phyloP scores from a whole-genome alignment of 1,140 invertebrate species.

The Mizuhopecten yessoensis region DNA sequence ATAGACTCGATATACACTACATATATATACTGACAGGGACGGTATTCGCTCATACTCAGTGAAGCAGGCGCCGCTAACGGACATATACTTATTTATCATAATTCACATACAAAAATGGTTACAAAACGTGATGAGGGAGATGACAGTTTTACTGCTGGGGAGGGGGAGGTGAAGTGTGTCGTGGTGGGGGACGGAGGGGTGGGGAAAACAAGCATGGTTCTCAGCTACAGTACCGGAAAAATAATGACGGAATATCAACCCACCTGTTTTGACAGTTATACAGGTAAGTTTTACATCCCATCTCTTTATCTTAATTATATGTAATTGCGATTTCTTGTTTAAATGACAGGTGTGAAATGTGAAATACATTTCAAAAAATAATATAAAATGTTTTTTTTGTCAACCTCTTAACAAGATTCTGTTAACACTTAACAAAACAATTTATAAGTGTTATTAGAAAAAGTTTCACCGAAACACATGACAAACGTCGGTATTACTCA shows the following conservation, averaged over 20 bases:
- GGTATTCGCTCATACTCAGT: not conserved
- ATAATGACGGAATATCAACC: constrained; percentile 78
- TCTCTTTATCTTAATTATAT: no score
- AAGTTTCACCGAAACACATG: no score
- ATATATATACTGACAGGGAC: not conserved
- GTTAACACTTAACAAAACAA: no score
- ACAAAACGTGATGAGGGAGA: not conserved
- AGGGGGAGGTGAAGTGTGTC: constrained; percentile 70
- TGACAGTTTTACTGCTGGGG: constrained; percentile 2
- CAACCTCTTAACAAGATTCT: no score
- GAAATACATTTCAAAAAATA: no score
- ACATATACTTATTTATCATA: not conserved
- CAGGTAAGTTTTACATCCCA: constrained; percentile 46
- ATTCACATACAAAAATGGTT: not conserved
- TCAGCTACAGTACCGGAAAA: constrained; percentile 78
- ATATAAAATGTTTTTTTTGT: no score
- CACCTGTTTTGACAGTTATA: constrained; percentile 80
- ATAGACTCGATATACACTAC: not conserved
- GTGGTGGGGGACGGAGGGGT: constrained; percentile 79
- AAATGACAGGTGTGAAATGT: no score
- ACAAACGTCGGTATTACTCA: no score
- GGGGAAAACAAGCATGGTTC: constrained; percentile 78
- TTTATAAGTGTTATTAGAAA: no score
- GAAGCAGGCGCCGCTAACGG: not conserved
- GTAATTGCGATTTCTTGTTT: no score